Conservation (phyloP, 2,797 vertebrate genomes). For the Ispidina picta region DNA sequence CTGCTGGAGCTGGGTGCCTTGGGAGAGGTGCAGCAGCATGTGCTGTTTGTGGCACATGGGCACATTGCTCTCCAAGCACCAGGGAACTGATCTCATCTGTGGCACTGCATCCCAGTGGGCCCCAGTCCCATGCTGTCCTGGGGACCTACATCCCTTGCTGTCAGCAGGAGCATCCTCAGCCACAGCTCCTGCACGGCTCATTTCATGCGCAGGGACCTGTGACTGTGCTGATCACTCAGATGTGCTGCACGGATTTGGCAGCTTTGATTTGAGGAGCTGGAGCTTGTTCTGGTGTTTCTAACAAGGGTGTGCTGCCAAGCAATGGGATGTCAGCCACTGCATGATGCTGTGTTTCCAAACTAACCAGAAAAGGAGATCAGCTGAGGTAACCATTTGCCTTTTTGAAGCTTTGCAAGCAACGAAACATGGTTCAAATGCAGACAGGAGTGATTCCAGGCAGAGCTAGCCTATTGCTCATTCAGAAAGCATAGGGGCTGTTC, state of each 20-base stretch:
- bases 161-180: background rate
- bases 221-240: background rate
- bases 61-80: too few species aligned
- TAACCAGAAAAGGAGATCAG: background rate
- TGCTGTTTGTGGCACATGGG: background rate
- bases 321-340: background rate
- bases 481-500: background rate
- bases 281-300: background rate
- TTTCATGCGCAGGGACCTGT: background rate
- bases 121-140: rapidly evolving
- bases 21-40: rapidly evolving
- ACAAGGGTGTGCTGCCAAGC: background rate
- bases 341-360: background rate
- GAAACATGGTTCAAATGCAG: background rate
- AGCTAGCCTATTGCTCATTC: background rate
- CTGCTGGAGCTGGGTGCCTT: background rate
- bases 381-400: background rate
- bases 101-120: rapidly evolving
- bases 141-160: rapidly evolving
- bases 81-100: background rate
- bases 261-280: background rate
- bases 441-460: background rate
- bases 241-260: background rate
- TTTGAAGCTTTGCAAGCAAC: background rate
- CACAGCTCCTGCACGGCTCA: rapidly evolving